Conservation (phyloP, 2,113 vertebrate genomes). For the Amphiprion percula region DNA sequence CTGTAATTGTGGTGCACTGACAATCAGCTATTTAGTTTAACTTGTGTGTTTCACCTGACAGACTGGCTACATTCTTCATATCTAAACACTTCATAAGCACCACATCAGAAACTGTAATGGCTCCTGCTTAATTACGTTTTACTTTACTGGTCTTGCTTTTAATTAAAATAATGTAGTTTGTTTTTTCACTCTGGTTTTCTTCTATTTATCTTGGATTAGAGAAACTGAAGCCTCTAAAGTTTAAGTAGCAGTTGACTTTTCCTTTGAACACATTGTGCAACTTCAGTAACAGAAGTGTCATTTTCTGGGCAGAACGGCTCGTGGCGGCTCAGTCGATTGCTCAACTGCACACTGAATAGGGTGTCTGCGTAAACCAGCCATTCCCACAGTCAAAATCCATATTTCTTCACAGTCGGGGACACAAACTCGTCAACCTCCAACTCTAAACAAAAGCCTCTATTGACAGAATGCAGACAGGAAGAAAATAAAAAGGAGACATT, state of each 20-base stretch:
- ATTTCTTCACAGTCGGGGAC: not conserved
- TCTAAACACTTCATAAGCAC: conserved; percentile 11
- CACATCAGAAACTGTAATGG: conserved; percentile 15
- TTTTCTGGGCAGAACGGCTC: not conserved
- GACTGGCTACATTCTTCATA: not conserved
- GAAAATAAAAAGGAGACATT: conserved; percentile 7
- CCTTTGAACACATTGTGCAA: conserved; percentile 19
- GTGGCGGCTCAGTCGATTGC: not conserved
- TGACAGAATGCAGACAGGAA: conserved; percentile 16
- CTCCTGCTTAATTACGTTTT: conserved; percentile 10
- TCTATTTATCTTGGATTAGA: conserved; percentile 3
- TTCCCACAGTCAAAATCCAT: not conserved
- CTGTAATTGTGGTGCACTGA: not conserved
- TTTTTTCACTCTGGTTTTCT: not conserved
- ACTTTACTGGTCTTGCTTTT: not conserved
- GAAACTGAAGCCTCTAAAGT: not conserved
- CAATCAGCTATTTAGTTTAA: not conserved
- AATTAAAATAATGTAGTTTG: not conserved
- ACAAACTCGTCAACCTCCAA: conserved; percentile 7
- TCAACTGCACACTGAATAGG: not conserved
- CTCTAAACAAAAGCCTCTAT: conserved; percentile 23
- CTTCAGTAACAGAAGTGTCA: not conserved
- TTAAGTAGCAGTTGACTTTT: conserved; percentile 22
- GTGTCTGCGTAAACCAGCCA: not conserved
- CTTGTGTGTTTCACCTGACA: not conserved